phyloP scores from a whole-genome alignment of 2,797 vertebrate genomes.

The Oreochromis mossambicus region DNA sequence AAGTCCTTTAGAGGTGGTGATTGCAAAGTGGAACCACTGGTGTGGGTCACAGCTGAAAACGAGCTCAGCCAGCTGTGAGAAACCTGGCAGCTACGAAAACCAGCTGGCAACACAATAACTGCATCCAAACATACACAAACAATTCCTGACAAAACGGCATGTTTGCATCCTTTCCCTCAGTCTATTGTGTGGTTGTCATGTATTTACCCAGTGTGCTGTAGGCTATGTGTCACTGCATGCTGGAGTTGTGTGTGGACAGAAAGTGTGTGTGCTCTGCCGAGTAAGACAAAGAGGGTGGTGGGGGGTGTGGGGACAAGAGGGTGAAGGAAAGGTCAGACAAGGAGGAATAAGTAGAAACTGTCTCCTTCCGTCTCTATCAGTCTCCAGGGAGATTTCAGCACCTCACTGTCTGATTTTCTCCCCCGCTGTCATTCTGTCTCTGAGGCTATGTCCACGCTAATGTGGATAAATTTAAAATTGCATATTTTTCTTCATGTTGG shows the following conservation, averaged over 20 bases:
- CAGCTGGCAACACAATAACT: conserved; percentile 30
- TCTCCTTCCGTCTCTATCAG: conserved; percentile 10
- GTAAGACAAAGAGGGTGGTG: not conserved
- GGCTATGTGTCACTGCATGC: conserved; percentile 18
- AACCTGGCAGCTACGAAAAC: conserved; percentile 40
- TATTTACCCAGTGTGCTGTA: conserved; percentile 14
- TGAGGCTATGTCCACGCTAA: not conserved
- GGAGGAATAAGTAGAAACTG: conserved; percentile 13
- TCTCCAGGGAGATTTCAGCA: conserved; percentile 31
- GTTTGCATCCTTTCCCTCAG: not conserved
- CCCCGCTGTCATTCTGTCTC: not conserved
- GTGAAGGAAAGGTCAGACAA: conserved; percentile 39
- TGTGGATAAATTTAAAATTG: not conserved
- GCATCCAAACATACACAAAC: conserved; percentile 23
- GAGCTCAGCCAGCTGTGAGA: conserved; percentile 7
- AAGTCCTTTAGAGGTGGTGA: not conserved
- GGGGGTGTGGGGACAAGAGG: not conserved
- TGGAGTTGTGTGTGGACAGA: not conserved
- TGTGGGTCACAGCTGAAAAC: conserved; percentile 37
- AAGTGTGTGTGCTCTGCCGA: not conserved
- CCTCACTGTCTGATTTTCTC: conserved; percentile 31
- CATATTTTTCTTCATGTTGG: not conserved
- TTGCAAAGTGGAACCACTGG: not conserved
- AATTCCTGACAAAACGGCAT: not conserved
- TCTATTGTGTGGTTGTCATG: conserved; percentile 2